phyloP scores from a whole-genome alignment of 1,140 invertebrate genomes.

The roundworm (Caenorhabditis elegans) region DNA sequence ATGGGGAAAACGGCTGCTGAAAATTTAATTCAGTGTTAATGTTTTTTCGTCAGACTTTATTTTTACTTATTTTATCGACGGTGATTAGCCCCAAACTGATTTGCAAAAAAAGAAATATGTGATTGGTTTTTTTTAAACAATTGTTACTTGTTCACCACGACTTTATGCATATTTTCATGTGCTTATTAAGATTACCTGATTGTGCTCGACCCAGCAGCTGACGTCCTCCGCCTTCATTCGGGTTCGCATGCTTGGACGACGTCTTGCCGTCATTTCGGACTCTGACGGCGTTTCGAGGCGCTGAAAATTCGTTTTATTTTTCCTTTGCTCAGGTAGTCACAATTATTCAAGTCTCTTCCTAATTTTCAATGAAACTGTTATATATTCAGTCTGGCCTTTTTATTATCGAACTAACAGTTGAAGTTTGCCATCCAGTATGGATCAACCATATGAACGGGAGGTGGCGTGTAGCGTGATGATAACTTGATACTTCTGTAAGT shows the following conservation, averaged over 20 bases:
- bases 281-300: background rate
- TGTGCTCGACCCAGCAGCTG: constrained; percentile 3
- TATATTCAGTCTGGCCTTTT: too few relatives aligned
- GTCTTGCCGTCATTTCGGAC: background rate
- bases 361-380: background rate
- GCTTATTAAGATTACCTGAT: background rate
- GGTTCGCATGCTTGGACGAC: background rate
- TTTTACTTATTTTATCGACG: background rate
- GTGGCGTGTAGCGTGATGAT: background rate
- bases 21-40: background rate
- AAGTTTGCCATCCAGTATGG: constrained; percentile 15
- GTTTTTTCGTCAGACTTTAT: background rate
- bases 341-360: too few relatives aligned
- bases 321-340: too few relatives aligned
- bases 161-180: too few relatives aligned
- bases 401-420: background rate
- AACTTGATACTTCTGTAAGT: constrained; percentile 10
- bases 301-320: too few relatives aligned
- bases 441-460: constrained; percentile 26
- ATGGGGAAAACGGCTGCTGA: background rate
- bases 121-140: too few relatives aligned
- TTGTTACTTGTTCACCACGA: too few relatives aligned
- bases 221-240: constrained; percentile 20
- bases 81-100: too few relatives aligned
- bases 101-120: too few relatives aligned